Evolutionary conservation across 2,797 vertebrate genomes (phyloP), one percentile per base, ranked within the genome.

Genomic region (Phataginus tetradactyla): DNA sequence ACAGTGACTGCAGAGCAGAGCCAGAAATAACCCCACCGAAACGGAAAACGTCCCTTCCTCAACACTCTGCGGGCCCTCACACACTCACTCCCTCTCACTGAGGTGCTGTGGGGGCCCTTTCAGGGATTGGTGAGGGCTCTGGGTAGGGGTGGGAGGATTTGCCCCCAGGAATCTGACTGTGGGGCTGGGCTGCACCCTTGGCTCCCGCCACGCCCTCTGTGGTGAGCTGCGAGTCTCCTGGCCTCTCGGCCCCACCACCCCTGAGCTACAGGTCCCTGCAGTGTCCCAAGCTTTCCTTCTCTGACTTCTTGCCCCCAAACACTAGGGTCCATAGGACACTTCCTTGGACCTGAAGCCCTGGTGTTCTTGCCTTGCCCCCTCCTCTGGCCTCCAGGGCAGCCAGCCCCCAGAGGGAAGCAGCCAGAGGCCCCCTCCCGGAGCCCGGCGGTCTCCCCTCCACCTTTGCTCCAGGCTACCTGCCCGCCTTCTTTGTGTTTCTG

Each of bases 11-110:
- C 94, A 95, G 91, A 86, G 85, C 37, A 1, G 45, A 37, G 97
- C 98, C 97, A 98, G 97, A 97, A 98, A 98, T 96, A 98, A 96
- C 90, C 78, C 0, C 3, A 27, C 49, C 39, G 90, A 81, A 57
- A 95, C 71, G 93, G 97, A 97, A 98, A 98, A 94, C 95, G 90
- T 97, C 97, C 94, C 97, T 78, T 92, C 71, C 80, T 45, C 5
- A 7, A 88, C 34, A 77, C 66, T 49, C 21, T 5, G 0, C 95
- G 79, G 3, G 1, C 96, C 34, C 86, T 39, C 66, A 27, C 32
- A 7, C 5, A 42, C 81, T 37, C 63, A 18, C 7, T n/a, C 71
- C 32, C 1, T 4, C 0, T 27, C 77, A 10, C 18, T 18, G 2
- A 25, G 71, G 78, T 45, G 5, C 61, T 10, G 6, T 39, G 53